phyloP scores from a whole-genome alignment of 2,797 vertebrate genomes.

The Geotrypetes seraphini region DNA sequence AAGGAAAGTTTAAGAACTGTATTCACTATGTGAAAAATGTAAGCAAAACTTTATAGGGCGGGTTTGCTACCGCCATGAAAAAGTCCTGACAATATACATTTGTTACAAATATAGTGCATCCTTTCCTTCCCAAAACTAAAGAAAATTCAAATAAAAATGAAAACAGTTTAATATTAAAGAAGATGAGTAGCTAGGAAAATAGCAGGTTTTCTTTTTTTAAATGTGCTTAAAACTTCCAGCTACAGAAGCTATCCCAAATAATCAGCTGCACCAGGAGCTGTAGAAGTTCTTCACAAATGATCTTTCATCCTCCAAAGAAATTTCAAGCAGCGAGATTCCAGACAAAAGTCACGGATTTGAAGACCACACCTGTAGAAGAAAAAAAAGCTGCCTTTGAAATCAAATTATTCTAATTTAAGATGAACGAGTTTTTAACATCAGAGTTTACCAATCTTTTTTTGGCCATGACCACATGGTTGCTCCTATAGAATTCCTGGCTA shows the following conservation, averaged over 20 bases:
- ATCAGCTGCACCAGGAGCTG: constrained; percentile 24
- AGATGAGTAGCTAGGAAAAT: constrained; percentile 19
- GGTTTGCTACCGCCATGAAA: constrained; percentile 29
- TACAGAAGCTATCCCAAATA: constrained; percentile 31
- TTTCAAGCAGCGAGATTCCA: constrained; percentile 1
- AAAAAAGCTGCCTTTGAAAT: too few species aligned
- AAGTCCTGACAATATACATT: constrained; percentile 35
- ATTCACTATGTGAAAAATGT: constrained; percentile 48
- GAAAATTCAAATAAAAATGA: constrained; percentile 33
- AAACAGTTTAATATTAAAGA: constrained; percentile 18
- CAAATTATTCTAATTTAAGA: too few species aligned
- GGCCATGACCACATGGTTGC: too few species aligned
- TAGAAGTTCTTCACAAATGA: constrained; percentile 41
- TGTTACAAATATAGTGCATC: constrained; percentile 57
- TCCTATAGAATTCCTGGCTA: too few species aligned
- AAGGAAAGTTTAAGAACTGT: constrained; percentile 37
- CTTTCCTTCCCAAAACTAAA: constrained; percentile 32
- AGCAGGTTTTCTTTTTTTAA: constrained; percentile 24
- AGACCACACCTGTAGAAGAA: too few species aligned
- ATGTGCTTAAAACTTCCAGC: constrained; percentile 17
- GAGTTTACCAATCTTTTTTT: too few species aligned
- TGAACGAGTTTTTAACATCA: too few species aligned
- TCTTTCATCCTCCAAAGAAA: constrained; percentile 23
- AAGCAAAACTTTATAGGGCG: too few species aligned
- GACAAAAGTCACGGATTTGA: too few species aligned